Evolutionary conservation across 30 jellyfish, hydroid and myxozoan genomes (phyloP), one percentile per base, ranked within the genome.

Genomic region (Catostylus mosaicus): DNA sequence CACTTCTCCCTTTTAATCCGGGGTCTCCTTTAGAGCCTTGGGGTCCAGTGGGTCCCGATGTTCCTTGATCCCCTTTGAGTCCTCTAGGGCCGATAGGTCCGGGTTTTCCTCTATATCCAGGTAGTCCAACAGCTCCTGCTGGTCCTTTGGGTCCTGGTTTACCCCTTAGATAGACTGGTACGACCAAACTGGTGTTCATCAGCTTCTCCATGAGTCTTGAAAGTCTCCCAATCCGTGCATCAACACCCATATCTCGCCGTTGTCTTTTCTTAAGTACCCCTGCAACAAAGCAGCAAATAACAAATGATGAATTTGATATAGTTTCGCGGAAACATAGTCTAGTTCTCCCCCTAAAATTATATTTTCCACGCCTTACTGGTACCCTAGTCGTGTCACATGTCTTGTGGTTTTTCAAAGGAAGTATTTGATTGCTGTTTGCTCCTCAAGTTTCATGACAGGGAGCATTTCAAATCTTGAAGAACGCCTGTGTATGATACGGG

Each of bases 61-160:
- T 24, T 9, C 81, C 81, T 3, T 9, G 6, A 20, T 20, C 36
- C 22, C 81, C 81, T 68, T 20, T 33, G 8, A 6, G 10, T 35
- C 64, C 81, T 38, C 5, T 14, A 11, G 9, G 18, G 35, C 81
- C 81, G 11, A 5, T 37, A 7, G 24, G 34, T 16, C 81, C 81
- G 12, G 57, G 72, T 33, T 68, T 68, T 22, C 85, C 85, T 16
- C 60, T 52, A n/a, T 47, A 30, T 16, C 85, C 85, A 11, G 65
- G 81, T 37, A 12, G 62, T 19, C 81, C 81, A 2, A 18, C 22
- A 9, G 34, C 3, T 2, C 81, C 81, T 4, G 14, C 16, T 9
- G 61, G 63, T 19, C 81, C 81, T 22, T 35, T 32, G 12, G 10
- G 47, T 64, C 77, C 77, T 22, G 47, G 5, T 5, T 8, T 7